Evolutionary conservation across 2,113 vertebrate genomes (phyloP).

Genomic region (Tragelaphus strepsiceros): DNA sequence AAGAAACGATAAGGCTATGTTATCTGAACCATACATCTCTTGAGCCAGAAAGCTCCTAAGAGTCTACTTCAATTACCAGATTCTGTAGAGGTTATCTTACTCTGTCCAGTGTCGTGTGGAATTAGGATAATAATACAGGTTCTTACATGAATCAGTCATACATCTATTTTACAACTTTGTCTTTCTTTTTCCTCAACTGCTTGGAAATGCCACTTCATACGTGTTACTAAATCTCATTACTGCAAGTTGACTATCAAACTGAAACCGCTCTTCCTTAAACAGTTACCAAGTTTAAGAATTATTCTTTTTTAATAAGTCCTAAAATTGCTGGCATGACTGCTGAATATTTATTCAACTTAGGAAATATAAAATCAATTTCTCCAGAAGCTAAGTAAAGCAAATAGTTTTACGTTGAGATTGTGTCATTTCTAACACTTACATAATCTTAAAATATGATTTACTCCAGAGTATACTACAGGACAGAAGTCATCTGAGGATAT

Average conservation of each 20-base stretch:
- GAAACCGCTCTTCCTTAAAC: background rate
- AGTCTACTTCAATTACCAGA: background rate
- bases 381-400: background rate
- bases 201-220: background rate
- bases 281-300: background rate
- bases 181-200: background rate
- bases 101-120: background rate
- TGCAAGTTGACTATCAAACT: background rate
- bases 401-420: background rate
- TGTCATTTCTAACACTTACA: slow-evolving; percentile 15
- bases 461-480: slow-evolving; percentile 9
- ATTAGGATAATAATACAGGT: background rate
- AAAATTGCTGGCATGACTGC: background rate
- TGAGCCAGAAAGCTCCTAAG: background rate
- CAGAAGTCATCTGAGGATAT: slow-evolving; percentile 58
- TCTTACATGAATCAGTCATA: background rate
- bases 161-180: background rate
- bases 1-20: background rate
- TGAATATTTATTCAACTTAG: background rate
- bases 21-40: background rate
- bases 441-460: slow-evolving; percentile 5
- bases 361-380: background rate
- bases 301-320: background rate
- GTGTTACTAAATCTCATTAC: background rate
- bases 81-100: background rate